These are phyloP conservation scores for Lepus europaeus DNA, from an alignment of 2,113 vertebrate species.

Conservation along the genomic window DNA sequence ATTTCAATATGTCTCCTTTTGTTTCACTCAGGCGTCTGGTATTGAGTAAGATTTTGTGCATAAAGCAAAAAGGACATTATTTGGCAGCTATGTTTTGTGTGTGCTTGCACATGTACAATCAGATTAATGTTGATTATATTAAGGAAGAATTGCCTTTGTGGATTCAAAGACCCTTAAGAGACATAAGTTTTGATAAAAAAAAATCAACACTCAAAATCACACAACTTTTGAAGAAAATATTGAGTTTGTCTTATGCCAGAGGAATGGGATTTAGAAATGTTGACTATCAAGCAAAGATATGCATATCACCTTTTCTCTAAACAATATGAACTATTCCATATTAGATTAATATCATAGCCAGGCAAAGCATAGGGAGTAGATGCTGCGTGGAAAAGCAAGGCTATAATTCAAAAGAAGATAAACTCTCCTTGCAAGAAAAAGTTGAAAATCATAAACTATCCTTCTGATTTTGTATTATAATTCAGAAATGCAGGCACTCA, in stretches of 20 bases:
- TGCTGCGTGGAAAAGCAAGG: slow-evolving; percentile 23
- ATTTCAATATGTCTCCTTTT: slow-evolving; percentile 77
- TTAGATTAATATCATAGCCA: slow-evolving; percentile 62
- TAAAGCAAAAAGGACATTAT: slow-evolving; percentile 62
- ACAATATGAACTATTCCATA: slow-evolving; percentile 66
- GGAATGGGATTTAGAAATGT: slow-evolving; percentile 66
- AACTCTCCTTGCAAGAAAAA: slow-evolving; percentile 54
- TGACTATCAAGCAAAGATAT: slow-evolving; percentile 59
- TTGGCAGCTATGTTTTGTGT: background rate
- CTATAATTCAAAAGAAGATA: slow-evolving; percentile 52
- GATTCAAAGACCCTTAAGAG: slow-evolving; percentile 36
- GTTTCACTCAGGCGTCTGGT: slow-evolving; percentile 76
- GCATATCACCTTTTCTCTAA: slow-evolving; percentile 62
- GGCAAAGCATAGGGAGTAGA: background rate
- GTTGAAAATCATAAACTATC: slow-evolving; percentile 40
- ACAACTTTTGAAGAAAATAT: slow-evolving; percentile 55
- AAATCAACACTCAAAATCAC: background rate
- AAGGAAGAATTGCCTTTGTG: background rate
- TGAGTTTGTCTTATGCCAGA: slow-evolving; percentile 29
- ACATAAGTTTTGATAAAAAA: slow-evolving; percentile 47
- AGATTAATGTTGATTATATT: slow-evolving; percentile 59
- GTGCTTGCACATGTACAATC: background rate
- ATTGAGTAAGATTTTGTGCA: slow-evolving; percentile 65
- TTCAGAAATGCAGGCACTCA: slow-evolving; percentile 37
- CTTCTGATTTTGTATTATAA: slow-evolving; percentile 56